Evolutionary conservation across 1,140 invertebrate genomes (phyloP).

Genomic region (Argopecten irradians): DNA sequence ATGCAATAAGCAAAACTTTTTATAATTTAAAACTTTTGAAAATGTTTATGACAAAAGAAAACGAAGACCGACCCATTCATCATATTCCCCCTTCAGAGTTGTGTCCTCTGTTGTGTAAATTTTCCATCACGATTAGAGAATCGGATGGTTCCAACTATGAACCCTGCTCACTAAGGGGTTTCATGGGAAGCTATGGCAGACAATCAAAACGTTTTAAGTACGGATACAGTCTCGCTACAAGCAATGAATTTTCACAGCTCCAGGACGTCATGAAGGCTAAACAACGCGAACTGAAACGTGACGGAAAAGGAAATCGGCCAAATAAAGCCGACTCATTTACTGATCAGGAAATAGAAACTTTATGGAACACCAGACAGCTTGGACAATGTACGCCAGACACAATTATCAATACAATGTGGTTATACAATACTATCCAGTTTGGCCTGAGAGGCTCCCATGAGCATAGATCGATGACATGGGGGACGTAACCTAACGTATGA

Average conservation of each 20-base stretch:
- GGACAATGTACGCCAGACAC: constrained; percentile 18
- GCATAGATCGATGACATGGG: constrained; percentile 16
- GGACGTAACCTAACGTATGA: too few relatives aligned
- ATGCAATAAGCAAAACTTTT: background rate
- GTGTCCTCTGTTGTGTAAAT: too few relatives aligned
- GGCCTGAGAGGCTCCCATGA: constrained; percentile 19
- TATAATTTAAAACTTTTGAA: background rate
- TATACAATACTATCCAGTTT: constrained; percentile 35
- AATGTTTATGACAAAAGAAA: background rate
- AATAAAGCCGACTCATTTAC: background rate
- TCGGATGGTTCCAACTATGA: too few relatives aligned
- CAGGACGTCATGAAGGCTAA: constrained; percentile 27
- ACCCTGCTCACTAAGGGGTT: too few relatives aligned
- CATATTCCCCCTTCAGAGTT: too few relatives aligned
- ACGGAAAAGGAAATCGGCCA: background rate
- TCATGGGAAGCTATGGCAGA: too few relatives aligned
- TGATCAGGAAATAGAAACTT: constrained; percentile 5
- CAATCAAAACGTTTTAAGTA: too few relatives aligned
- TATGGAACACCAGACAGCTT: background rate
- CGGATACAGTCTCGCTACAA: background rate
- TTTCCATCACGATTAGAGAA: too few relatives aligned
- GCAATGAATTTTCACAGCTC: background rate
- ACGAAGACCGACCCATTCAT: background rate
- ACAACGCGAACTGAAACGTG: constrained; percentile 24
- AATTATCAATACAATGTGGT: constrained; percentile 26